phyloP scores from a whole-genome alignment of 2,888 invertebrate species.

The Helobdella robusta region DNA sequence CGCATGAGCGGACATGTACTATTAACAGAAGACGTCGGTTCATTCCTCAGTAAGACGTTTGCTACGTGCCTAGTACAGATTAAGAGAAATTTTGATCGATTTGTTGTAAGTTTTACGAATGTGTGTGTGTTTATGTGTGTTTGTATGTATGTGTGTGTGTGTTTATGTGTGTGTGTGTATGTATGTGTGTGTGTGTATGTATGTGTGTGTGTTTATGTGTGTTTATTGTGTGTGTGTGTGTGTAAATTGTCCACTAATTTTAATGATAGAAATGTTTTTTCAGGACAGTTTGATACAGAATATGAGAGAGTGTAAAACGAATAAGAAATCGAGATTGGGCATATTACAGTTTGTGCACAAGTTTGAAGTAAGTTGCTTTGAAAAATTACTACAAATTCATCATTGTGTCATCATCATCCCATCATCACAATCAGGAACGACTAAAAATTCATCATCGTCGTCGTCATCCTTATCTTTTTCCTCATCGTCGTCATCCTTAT shows the following conservation, averaged over 20 bases:
- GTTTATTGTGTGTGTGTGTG: too few species aligned
- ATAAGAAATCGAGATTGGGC: constrained; percentile 71
- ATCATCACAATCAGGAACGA: background rate
- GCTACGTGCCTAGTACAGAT: constrained; percentile 76
- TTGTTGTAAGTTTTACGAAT: constrained; percentile 59
- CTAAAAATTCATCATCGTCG: background rate
- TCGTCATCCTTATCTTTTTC: background rate
- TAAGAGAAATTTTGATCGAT: constrained; percentile 80
- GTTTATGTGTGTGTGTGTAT: too few species aligned
- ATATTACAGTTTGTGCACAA: constrained; percentile 78
- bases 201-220: too few species aligned
- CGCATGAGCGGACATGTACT: constrained; percentile 85
- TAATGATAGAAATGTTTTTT: too few species aligned
- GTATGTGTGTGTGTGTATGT: too few species aligned
- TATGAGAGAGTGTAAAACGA: constrained; percentile 67
- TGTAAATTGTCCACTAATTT: too few species aligned
- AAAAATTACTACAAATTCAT: background rate
- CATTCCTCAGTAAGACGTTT: constrained; percentile 76
- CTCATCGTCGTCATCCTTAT: background rate
- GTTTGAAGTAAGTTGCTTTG: constrained; percentile 60
- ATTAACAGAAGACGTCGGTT: constrained; percentile 74
- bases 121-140: background rate
- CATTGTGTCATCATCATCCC: background rate
- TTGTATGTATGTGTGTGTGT: background rate
- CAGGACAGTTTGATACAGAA: constrained; percentile 60